Percentiles rank a stretch among this genome's conserved stretches.
phyloP scores from a whole-genome alignment of 92 coral and sea anemone species.

The Muricea muricata region DNA sequence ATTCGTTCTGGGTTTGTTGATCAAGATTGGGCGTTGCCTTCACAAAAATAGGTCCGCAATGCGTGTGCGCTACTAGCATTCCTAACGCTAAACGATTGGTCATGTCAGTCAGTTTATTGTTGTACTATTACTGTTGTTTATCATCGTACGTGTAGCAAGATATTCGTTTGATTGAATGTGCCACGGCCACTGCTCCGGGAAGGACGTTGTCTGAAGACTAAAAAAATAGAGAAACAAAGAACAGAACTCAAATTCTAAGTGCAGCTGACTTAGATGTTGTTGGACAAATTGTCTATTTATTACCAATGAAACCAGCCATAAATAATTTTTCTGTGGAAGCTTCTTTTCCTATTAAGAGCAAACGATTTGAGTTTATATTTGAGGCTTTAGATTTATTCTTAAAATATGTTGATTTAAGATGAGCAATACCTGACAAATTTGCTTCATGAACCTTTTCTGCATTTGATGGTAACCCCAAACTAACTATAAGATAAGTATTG shows the following conservation, averaged over 20 bases:
- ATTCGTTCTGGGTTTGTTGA: background rate
- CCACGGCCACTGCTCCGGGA: conserved; percentile 44
- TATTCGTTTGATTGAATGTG: conserved; percentile 11
- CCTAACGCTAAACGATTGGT: background rate
- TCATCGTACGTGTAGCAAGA: conserved; percentile 31
- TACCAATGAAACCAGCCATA: conserved; percentile 31
- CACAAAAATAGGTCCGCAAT: background rate
- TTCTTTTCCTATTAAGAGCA: background rate
- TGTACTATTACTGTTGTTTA: no score
- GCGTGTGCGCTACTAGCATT: background rate
- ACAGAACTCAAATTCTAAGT: no score
- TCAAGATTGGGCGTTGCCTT: background rate
- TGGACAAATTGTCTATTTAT: background rate
- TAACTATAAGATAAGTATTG: background rate
- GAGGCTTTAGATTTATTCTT: background rate
- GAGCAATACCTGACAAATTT: conserved; percentile 26
- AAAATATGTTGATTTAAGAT: background rate
- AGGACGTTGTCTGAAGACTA: conserved; percentile 40
- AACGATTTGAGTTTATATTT: background rate
- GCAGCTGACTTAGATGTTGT: no score
- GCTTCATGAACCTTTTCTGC: conserved; percentile 34
- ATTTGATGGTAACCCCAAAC: conserved; percentile 52
- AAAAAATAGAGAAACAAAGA: background rate
- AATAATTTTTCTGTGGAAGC: background rate
- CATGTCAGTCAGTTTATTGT: no score